phyloP scores from a whole-genome alignment of 2,797 vertebrate species.

The Passerculus sandwichensis region DNA sequence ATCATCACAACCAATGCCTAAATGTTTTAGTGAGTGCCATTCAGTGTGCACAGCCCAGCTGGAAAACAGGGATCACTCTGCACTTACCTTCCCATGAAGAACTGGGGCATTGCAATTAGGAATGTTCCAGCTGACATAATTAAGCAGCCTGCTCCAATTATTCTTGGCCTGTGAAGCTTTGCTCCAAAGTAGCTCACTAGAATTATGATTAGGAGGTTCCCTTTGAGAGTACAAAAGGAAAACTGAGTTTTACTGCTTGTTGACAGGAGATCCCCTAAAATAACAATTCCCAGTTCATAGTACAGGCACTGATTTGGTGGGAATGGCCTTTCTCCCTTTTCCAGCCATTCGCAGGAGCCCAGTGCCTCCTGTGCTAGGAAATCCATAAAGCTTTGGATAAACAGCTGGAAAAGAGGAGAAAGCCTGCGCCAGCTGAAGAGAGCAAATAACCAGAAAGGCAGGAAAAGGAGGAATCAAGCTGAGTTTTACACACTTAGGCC shows the following conservation, averaged over 20 bases:
- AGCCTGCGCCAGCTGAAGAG: not conserved
- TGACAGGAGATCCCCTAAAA: not conserved
- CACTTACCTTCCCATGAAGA: conserved; percentile 89
- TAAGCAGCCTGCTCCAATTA: conserved; percentile 89
- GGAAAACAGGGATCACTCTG: not conserved
- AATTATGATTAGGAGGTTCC: conserved; percentile 91
- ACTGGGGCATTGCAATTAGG: conserved; percentile 90
- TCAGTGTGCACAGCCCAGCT: not conserved
- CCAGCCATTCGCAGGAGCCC: not conserved
- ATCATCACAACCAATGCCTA: not conserved
- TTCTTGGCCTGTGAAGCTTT: conserved; percentile 91
- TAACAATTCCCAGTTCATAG: not conserved
- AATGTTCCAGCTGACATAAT: conserved; percentile 92
- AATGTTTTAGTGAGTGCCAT: not conserved
- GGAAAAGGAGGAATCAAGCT: not conserved
- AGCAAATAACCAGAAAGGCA: not conserved
- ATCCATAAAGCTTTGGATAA: not conserved
- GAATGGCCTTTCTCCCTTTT: not conserved
- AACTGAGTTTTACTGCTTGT: not conserved
- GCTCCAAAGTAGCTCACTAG: conserved; percentile 96
- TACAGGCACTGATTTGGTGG: not conserved
- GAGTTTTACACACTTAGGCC: not conserved
- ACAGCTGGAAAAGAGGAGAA: not conserved
- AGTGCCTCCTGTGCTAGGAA: not conserved
- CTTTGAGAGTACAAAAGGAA: conserved; percentile 73